Base-by-base conservation (phyloP, 2,113 vertebrate species). In the Eudyptes chrysolophus region DNA sequence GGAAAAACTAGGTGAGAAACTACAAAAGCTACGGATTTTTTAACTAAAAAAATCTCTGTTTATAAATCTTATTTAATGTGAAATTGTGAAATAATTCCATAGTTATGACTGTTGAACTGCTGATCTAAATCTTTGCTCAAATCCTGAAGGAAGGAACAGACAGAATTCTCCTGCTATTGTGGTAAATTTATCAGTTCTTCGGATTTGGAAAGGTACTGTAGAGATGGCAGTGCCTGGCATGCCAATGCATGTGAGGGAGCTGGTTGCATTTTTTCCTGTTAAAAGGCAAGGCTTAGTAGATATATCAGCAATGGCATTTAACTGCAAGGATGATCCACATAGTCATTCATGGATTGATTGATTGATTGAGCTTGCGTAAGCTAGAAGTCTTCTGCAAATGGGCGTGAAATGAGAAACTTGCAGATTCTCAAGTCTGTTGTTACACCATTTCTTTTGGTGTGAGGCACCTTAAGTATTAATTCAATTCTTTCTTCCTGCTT, bases 1-100 rank as follows among this genome's bases (percentile, higher is more conserved):
- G 99, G 98, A 95, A 99, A 99, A 98, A 97, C 98, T 92, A 99
- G 99, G 99, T 99, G 99, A 99, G 96, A 90, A 83, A 66, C 65
- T 92, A 25, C 51, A 82, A 69, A 91, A 84, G 10, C 71, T 92
- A 55, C 11, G 1, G 32, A 38, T 29, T 70, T 89, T 49, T 49
- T 64, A 64, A 60, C 51, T 49, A 11, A 72, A 70, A 4, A 4
- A 19, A 12, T 2, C 10, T 54, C 29, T 2, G 1, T 64, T 49
- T 85, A 5, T 49, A 54, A 69, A 34, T 72, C 9, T 18, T 69
- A 40, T 13, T 76, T 55, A 49, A 36, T 34, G 10, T 46, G 29
- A 81, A 86, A 29, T 26, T 78, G 68, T 24, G 25, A 84, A 89
- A 27, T 89, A 72, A 79, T 72, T 80, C 57, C 38, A 6, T 42